Base-by-base conservation (phyloP, 1,140 invertebrate genomes). In the Bilobella aurantiaca region DNA sequence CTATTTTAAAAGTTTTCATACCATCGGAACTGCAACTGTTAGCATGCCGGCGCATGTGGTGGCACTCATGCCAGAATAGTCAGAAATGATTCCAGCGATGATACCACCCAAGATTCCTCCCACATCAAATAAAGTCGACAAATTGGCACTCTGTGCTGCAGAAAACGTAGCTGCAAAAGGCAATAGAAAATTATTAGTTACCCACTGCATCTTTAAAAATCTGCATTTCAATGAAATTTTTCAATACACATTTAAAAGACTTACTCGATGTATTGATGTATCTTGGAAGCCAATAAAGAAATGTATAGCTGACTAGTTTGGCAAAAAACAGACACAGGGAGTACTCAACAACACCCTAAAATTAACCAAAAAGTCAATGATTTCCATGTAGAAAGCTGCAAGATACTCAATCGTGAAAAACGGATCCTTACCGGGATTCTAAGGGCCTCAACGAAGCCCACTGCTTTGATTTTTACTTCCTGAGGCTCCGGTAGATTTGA, bases 231-330 rank as follows among this genome's bases (percentile, higher is more conserved):
- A n/a, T n/a, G n/a, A n/a, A n/a, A n/a, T n/a, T n/a, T n/a, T n/a
- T n/a, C n/a, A n/a, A n/a, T n/a, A n/a, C n/a, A n/a, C n/a, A n/a
- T n/a, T n/a, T n/a, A n/a, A n/a, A n/a, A n/a, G n/a, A 25, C 84
- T 87, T 76, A 95, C 92, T 90, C 66, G 88, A 88, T 61, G 81
- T 80, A 18, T 23, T 84, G 62, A 98, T 92, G 73, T 96, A 98
- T 18, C 87, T 78, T 56, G 95, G 95, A 69, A 98, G 80, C 94
- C 95, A 98, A 76, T 90, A 97, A 14, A 98, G 83, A 79, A 98
- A 98, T 63, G 94, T 97, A 75, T 98, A 98, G 75, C 89, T 93
- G 61, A 98, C 93, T 3, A 97, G 81, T 79, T 98, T 98, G 21
- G 93, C 90, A 79, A 98, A 98, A 77, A 98, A 97, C 32, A 98